These are phyloP conservation scores for Beroe forskalii DNA, from an alignment of 37 sponge, comb jelly and placozoan species.

Conservation along the genomic window DNA sequence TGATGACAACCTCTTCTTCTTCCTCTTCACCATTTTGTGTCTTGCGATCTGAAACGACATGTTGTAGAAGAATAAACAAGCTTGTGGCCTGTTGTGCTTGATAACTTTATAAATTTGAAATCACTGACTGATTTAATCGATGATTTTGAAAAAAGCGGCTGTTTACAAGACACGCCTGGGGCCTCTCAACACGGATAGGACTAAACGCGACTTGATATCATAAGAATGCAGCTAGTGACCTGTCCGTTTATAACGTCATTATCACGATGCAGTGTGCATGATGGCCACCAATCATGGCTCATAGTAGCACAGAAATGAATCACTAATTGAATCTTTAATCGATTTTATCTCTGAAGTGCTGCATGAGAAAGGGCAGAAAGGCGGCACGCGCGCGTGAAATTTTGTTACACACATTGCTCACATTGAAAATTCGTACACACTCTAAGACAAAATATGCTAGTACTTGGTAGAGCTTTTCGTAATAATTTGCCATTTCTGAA, in stretches of 20 bases:
- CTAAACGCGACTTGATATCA: no score
- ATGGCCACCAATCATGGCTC: not conserved
- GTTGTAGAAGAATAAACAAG: no score
- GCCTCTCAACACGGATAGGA: no score
- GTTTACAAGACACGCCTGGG: no score
- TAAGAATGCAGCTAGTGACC: no score
- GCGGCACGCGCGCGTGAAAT: slow-evolving; percentile 49
- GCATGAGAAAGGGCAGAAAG: not conserved
- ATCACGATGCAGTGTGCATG: no score
- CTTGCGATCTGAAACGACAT: not conserved
- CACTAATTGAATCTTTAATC: not conserved
- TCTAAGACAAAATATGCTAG: not conserved
- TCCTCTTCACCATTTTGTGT: not conserved
- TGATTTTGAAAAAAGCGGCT: no score
- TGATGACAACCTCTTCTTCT: not conserved
- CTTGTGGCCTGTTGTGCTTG: no score
- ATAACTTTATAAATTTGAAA: no score
- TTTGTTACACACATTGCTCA: slow-evolving; percentile 64
- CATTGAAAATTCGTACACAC: not conserved
- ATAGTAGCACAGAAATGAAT: not conserved
- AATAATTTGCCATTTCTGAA: not conserved
- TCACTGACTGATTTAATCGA: no score
- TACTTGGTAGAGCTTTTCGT: not conserved
- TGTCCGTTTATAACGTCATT: no score
- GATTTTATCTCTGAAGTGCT: not conserved